These are phyloP conservation scores for Hoplodrina blanda DNA, from an alignment of 2,888 invertebrate species.

Conservation along the genomic window DNA sequence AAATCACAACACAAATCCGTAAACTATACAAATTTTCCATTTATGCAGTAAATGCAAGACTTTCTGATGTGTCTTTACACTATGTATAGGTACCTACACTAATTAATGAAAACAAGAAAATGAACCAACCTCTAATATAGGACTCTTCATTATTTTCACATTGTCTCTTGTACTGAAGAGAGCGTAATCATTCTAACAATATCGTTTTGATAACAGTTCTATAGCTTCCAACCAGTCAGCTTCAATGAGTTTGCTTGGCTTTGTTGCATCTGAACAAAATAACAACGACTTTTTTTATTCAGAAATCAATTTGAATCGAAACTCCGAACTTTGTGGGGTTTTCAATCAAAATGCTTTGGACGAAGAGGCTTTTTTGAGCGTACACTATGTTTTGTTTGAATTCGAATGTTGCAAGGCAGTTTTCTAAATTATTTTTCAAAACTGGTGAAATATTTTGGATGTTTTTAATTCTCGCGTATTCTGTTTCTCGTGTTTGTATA, in stretches of 20 bases:
- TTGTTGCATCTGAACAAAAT: constrained; percentile 48
- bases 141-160: not conserved
- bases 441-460: constrained; percentile 23
- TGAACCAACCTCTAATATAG: not conserved
- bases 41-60: too few relatives aligned
- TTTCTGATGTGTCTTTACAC: too few relatives aligned
- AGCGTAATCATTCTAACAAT: constrained; percentile 21
- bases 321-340: constrained; percentile 50
- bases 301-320: constrained; percentile 54
- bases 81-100: too few relatives aligned
- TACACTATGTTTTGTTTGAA: constrained; percentile 29
- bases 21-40: too few relatives aligned
- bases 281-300: constrained; percentile 45
- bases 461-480: not conserved
- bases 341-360: constrained; percentile 59
- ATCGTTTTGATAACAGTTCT: constrained; percentile 23
- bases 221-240: constrained; percentile 14
- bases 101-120: not conserved
- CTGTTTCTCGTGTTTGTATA: not conserved
- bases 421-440: constrained; percentile 31
- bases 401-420: constrained; percentile 16
- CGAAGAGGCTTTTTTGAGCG: constrained; percentile 36
- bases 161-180: constrained; percentile 3
- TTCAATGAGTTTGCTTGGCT: constrained; percentile 17
- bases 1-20: too few relatives aligned